phyloP scores from a whole-genome alignment of 1,140 invertebrate species.

The Drosophila sp. region DNA sequence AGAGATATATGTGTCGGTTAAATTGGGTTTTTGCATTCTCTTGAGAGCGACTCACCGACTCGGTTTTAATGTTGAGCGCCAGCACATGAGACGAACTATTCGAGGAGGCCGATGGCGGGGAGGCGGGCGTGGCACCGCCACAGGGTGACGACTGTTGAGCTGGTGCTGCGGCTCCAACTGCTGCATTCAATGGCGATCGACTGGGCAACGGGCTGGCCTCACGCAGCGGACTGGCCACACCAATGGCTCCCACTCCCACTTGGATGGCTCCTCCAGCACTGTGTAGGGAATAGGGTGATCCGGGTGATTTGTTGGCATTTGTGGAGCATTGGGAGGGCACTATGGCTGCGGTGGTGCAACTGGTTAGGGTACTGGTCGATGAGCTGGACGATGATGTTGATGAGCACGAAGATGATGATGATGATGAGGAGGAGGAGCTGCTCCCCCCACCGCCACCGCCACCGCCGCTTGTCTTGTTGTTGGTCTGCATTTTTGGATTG shows the following conservation, averaged over 20 bases:
- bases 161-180: constrained; percentile 6
- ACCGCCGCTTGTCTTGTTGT: constrained; percentile 16
- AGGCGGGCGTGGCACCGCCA: constrained; percentile 56
- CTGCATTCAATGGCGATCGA: constrained; percentile 42
- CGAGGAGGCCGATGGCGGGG: constrained; percentile 60
- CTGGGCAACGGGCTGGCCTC: constrained; percentile 61
- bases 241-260: background rate
- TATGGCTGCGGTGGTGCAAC: constrained; percentile 76
- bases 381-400: constrained; percentile 73
- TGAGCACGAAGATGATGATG: constrained; percentile 69
- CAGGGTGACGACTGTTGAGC: constrained; percentile 50
- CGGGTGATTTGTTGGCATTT: constrained; percentile 75
- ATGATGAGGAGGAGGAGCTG: constrained; percentile 75
- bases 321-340: constrained; percentile 79
- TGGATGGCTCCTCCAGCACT: constrained; percentile 4
- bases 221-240: constrained; percentile 46
- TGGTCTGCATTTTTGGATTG: constrained; percentile 63
- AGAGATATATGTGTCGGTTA: background rate
- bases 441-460: constrained; percentile 55
- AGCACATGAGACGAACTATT: constrained; percentile 67
- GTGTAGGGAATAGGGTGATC: constrained; percentile 63
- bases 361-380: constrained; percentile 68
- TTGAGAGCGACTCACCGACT: constrained; percentile 77
- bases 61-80: constrained; percentile 81
- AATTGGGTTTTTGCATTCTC: constrained; percentile 33